Base-by-base conservation (phyloP, 2,797 vertebrate species). In the Dryobates pubescens region DNA sequence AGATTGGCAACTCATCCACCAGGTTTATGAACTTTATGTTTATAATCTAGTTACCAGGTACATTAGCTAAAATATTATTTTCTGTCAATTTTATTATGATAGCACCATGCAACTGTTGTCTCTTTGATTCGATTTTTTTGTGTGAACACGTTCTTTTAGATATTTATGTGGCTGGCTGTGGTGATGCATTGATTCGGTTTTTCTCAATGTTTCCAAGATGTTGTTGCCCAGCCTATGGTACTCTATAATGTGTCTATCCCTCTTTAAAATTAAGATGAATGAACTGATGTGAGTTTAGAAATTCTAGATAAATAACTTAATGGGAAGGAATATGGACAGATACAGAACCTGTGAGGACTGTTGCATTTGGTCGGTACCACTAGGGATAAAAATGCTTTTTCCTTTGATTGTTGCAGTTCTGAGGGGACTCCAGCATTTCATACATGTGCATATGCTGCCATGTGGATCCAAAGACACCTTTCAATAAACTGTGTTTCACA, bases 51-150 rank as follows among this genome's bases (percentile, higher is more conserved):
- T 68, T 68, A 45, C 51, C 10, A 65, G 9, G 6, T 32, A 47
- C 32, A 12, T 65, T 72, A 89, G 29, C 19, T 71, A 49, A 94
- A 88, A 73, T 76, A 8, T 86, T 68, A 7, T 85, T 92, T 90
- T 67, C 41, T 90, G 41, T 26, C 9, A 62, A 30, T 82, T 77
- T 82, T 71, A 8, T 87, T 75, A 17, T 5, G 17, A 30, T 80
- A 64, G 20, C 65, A 54, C 22, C 26, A 24, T 38, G 41, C 61
- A 73, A 18, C 32, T 59, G 15, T 77, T 74, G 13, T 74, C 79
- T 26, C 36, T 87, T 70, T 61, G 36, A 59, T 82, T 68, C 85
- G 27, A 63, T 17, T 83, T 84, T 67, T 24, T 49, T 85, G 34
- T 81, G 79, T 59, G 34, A 58, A 32, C 5, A 32, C 5, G 5